Evolutionary conservation across 2,797 vertebrate species (phyloP).

Genomic region (Diplodus sargus): DNA sequence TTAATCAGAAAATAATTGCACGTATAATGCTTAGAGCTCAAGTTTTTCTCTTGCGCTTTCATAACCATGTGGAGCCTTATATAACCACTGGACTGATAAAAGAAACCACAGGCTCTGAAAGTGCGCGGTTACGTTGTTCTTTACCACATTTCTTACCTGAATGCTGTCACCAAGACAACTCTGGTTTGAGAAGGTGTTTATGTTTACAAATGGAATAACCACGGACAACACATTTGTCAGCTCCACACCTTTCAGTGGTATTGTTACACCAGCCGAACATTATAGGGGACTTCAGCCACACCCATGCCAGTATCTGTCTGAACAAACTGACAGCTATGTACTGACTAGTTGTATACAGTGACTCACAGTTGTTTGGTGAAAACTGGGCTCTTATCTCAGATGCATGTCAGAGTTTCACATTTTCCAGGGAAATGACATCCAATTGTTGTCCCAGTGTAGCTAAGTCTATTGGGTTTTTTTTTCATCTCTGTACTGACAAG

Average conservation of each 20-base stretch:
- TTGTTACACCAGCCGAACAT: background rate
- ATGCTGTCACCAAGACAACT: background rate
- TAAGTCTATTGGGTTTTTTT: background rate
- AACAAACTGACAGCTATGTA: background rate
- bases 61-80: background rate
- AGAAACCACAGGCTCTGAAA: background rate
- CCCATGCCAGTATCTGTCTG: constrained; percentile 43
- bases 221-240: background rate
- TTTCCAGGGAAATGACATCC: background rate
- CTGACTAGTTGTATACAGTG: constrained; percentile 8
- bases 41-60: background rate
- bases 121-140: background rate
- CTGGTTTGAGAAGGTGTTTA: background rate
- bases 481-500: background rate
- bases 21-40: background rate
- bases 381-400: background rate
- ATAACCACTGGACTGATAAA: background rate
- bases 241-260: background rate
- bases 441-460: background rate
- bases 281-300: constrained; percentile 18
- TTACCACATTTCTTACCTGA: background rate
- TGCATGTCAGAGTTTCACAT: background rate
- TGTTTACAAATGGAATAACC: background rate
- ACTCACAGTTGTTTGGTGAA: constrained; percentile 19
- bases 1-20: background rate